Percentiles rank a stretch among this genome's conserved stretches.
These are phyloP conservation scores for Serrognathus titanus DNA, from an alignment of 2,888 invertebrate species.

Conservation along the genomic window DNA sequence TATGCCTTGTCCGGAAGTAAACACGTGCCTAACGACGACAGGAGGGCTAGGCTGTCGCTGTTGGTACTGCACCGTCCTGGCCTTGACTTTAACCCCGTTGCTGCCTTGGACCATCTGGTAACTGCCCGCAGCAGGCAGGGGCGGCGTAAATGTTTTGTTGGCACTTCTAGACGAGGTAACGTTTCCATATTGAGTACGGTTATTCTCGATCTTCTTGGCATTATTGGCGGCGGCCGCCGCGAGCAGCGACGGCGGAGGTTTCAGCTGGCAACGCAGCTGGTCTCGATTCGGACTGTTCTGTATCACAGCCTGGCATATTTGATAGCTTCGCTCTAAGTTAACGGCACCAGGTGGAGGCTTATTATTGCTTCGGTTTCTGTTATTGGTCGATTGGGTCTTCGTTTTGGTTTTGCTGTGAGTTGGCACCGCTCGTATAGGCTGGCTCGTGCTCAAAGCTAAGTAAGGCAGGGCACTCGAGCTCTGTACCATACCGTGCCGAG, in stretches of 20 bases:
- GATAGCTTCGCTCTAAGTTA: slow-evolving; percentile 90
- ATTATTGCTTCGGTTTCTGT: slow-evolving; percentile 58
- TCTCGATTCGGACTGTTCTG: slow-evolving; percentile 91
- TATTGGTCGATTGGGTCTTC: slow-evolving; percentile 36
- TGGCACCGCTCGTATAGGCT: slow-evolving; percentile 51
- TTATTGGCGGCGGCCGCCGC: slow-evolving; percentile 49
- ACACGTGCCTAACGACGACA: slow-evolving; percentile 61
- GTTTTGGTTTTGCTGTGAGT: slow-evolving; percentile 47
- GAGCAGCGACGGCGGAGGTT: slow-evolving; percentile 78
- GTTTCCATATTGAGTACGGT: slow-evolving; percentile 47
- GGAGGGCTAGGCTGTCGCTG: slow-evolving; percentile 59
- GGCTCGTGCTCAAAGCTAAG: slow-evolving; percentile 51
- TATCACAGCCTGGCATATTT: slow-evolving; percentile 90
- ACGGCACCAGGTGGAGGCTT: slow-evolving; percentile 87
- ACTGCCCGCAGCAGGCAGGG: slow-evolving; percentile 39
- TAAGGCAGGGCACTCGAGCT: slow-evolving; percentile 53
- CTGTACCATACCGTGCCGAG: slow-evolving; percentile 42
- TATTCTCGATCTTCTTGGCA: slow-evolving; percentile 37
- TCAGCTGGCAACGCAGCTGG: slow-evolving; percentile 77
- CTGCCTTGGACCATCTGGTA: slow-evolving; percentile 42
- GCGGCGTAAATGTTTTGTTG: slow-evolving; percentile 47
- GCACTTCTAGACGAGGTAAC: slow-evolving; percentile 44
- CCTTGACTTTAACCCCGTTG: slow-evolving; percentile 47
- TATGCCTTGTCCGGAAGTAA: slow-evolving; percentile 55
- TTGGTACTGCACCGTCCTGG: slow-evolving; percentile 50